Conservation (phyloP, 2,797 vertebrate genomes). For the Tragopan temminckii region DNA sequence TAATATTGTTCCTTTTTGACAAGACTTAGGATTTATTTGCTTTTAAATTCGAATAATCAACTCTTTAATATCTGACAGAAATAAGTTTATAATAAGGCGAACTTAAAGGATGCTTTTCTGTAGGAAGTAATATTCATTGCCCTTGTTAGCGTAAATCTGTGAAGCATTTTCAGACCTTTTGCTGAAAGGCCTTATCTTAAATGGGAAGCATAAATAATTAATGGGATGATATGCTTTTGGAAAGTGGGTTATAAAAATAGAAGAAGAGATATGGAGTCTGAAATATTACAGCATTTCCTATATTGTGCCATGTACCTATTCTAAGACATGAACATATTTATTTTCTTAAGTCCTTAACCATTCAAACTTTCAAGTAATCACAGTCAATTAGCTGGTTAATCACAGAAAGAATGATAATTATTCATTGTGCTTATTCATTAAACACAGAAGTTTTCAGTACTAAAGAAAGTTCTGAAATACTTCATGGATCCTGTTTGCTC, state of each 20-base stretch:
- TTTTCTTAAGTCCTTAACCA: background rate
- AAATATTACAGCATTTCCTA: background rate
- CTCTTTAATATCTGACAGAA: background rate
- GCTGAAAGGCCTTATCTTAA: background rate
- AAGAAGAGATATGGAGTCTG: background rate
- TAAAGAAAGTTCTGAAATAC: conserved; percentile 20
- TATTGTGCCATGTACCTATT: background rate
- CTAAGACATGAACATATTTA: background rate
- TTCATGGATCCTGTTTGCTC: background rate
- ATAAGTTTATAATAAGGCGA: background rate
- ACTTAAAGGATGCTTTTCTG: background rate
- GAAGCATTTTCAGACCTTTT: conserved; percentile 23
- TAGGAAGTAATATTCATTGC: background rate
- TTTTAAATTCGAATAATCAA: background rate
- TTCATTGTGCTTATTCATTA: background rate
- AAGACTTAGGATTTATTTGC: background rate
- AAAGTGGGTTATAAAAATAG: background rate
- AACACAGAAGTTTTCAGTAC: background rate
- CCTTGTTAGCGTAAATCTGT: background rate
- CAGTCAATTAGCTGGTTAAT: background rate
- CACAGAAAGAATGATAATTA: background rate
- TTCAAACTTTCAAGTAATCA: background rate
- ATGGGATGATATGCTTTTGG: background rate
- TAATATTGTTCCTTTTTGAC: background rate
- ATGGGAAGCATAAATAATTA: background rate